Base-by-base conservation (phyloP, 2,113 vertebrate species). In the Ctenodactylus gundi region DNA sequence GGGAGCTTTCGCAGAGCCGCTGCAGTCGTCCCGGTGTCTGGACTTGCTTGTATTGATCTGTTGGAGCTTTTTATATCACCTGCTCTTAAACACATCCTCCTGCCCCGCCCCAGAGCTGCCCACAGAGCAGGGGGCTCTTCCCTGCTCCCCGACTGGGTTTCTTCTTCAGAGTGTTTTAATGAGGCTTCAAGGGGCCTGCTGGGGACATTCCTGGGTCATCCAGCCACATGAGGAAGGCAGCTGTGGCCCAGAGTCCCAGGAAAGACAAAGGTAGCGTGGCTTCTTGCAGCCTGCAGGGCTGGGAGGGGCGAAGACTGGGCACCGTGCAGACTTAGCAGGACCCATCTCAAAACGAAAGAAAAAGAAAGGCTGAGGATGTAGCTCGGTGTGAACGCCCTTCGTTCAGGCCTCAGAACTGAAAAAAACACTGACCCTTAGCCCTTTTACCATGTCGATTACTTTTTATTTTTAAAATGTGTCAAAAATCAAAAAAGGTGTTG, bases 131-230 rank as follows among this genome's bases (percentile, higher is more conserved):
- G 51, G 65, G 51, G 65, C 70, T 46, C 27, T 10, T 88, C 62
- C 70, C 60, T 89, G 90, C 90, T 93, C 92, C 93, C 96, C 83
- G 80, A 94, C 96, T 94, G 72, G 93, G 95, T 94, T 96, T 97
- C n/a, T 97, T 96, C 95, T 96, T 93, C 39, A 94, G 96, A 97
- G 97, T 97, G 97, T 97, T 97, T 95, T 97, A 97, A 97, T 97
- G 95, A 97, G 95, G 96, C 95, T 11, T 90, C 92, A 88, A 81
- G 93, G 92, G 92, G 96, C 93, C 95, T 96, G 96, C 92, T 96
- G 96, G 95, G 97, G 97, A 97, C 96, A 96, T 92, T 97, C 96
- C 90, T 92, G 58, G 81, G 94, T 34, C 11, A 9, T 86, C 86
- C 39, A 2, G 95, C 84, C 81, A 87, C 92, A 94, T 72, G 68